These are phyloP conservation scores for Isurus oxyrinchus DNA, from an alignment of 2,113 vertebrate genomes.

Conservation along the genomic window DNA sequence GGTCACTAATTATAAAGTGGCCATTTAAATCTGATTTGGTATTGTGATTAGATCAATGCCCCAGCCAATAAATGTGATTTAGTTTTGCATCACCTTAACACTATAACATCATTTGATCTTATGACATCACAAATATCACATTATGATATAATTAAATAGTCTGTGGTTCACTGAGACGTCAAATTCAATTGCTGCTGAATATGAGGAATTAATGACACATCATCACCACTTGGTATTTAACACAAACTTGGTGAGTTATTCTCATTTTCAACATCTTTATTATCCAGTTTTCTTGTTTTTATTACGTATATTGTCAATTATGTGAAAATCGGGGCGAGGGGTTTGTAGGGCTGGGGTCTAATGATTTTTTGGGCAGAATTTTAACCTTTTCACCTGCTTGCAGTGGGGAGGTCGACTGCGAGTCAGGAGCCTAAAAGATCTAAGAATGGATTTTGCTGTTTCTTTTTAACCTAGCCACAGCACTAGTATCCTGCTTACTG, in stretches of 20 bases:
- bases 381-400: not conserved
- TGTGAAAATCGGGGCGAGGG: not conserved
- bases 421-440: not conserved
- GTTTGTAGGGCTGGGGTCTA: not conserved
- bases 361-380: not conserved
- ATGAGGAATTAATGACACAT: slow-evolving; percentile 1
- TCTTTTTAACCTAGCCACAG: not conserved
- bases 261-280: not conserved
- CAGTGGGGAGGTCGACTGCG: not conserved
- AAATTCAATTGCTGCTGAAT: slow-evolving; percentile 2
- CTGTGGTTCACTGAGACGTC: no score
- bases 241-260: slow-evolving; percentile 16
- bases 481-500: not conserved
- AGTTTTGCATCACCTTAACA: not conserved
- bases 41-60: not conserved
- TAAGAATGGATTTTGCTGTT: not conserved
- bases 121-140: slow-evolving; percentile 29
- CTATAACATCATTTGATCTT: not conserved
- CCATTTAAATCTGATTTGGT: not conserved
- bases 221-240: not conserved
- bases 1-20: slow-evolving; percentile 1
- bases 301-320: not conserved
- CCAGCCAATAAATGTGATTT: not conserved
- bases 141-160: slow-evolving; percentile 30
- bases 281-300: not conserved